Conservation (phyloP, 2,113 vertebrate genomes). For the Passer domesticus region DNA sequence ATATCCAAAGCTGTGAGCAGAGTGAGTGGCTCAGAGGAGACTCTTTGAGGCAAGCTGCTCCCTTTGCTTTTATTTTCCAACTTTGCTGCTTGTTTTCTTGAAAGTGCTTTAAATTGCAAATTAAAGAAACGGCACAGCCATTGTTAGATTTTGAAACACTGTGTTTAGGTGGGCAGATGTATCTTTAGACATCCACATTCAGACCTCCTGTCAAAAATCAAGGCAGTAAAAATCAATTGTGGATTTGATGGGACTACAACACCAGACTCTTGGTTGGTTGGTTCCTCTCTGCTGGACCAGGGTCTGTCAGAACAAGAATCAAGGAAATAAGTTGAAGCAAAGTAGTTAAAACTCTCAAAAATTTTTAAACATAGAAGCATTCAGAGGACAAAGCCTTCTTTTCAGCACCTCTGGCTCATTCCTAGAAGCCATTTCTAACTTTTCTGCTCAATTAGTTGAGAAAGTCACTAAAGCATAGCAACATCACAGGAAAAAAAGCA, state of each 20-base stretch:
- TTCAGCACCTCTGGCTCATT: slow-evolving; percentile 3
- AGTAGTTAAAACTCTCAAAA: not conserved
- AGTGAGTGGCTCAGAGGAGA: not conserved
- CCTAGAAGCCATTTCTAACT: not conserved
- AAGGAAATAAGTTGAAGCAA: not conserved
- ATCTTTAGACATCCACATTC: not conserved
- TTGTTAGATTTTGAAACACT: not conserved
- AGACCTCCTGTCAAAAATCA: not conserved
- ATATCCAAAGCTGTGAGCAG: not conserved
- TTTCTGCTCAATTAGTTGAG: slow-evolving; percentile 5
- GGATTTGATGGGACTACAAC: not conserved
- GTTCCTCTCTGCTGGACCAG: not conserved
- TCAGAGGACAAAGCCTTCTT: slow-evolving; percentile 26
- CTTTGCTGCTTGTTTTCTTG: not conserved
- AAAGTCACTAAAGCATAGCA: slow-evolving; percentile 22
- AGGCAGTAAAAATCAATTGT: not conserved
- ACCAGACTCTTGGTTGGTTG: not conserved
- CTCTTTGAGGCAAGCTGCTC: not conserved
- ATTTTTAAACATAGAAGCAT: not conserved
- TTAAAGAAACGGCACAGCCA: not conserved
- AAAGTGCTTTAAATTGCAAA: not conserved
- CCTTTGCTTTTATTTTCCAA: not conserved
- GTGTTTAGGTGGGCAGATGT: not conserved
- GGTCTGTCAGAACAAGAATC: not conserved
- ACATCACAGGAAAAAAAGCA: not conserved